These are phyloP conservation scores for Acromyrmex echinatior DNA, from an alignment of 1,140 invertebrate species.

Conservation along the genomic window DNA sequence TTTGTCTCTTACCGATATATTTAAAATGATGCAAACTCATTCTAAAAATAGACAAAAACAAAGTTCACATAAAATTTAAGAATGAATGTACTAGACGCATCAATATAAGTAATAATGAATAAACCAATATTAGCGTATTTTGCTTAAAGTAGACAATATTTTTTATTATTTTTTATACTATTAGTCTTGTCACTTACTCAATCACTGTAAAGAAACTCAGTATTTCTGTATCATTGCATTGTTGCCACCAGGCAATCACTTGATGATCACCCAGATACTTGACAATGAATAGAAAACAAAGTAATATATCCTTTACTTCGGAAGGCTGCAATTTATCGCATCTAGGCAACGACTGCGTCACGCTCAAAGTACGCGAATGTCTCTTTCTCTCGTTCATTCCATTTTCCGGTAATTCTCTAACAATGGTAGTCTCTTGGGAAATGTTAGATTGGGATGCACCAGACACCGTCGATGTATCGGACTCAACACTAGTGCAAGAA, in stretches of 20 bases:
- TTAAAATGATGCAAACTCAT: constrained; percentile 95
- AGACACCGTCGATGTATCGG: constrained; percentile 88
- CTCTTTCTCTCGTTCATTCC: constrained; percentile 78
- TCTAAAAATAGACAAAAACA: constrained; percentile 85
- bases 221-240: constrained; percentile 92
- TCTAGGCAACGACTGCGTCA: constrained; percentile 87
- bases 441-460: constrained; percentile 88
- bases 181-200: constrained; percentile 88
- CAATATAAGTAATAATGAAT: background rate
- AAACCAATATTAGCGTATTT: too few species aligned
- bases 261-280: constrained; percentile 96
- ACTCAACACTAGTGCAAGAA: constrained; percentile 89
- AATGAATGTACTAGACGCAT: background rate
- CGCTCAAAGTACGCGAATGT: constrained; percentile 87
- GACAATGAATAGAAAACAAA: constrained; percentile 96
- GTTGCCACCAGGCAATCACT: constrained; percentile 96
- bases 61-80: constrained; percentile 8
- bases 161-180: background rate
- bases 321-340: constrained; percentile 91
- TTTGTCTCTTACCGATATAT: constrained; percentile 94
- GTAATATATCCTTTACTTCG: constrained; percentile 95
- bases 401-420: constrained; percentile 85
- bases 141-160: too few species aligned
- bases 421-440: constrained; percentile 89
- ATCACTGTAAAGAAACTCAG: constrained; percentile 93